Base-by-base conservation (phyloP, 2,797 vertebrate genomes). In the Rallus crepitans region DNA sequence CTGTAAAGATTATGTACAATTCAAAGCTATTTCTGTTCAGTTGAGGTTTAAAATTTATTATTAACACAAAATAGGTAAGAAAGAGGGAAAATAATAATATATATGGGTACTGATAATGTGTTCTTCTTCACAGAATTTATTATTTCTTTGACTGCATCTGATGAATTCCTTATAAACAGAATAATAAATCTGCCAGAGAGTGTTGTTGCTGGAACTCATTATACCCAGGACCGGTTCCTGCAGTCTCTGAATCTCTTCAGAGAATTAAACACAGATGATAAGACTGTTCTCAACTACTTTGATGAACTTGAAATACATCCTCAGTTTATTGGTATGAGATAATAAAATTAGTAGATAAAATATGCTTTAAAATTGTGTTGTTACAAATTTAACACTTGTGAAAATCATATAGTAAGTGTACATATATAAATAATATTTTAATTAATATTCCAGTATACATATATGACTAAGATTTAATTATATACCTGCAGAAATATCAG, bases 131-230 rank as follows among this genome's bases (percentile, higher is more conserved):
- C 96, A 99, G 99, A 99, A 73, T 98, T 98, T 21, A 93, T 99
- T 42, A 96, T 99, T 86, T 97, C 94, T 37, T 98, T 99, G 97
- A 98, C 98, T 1, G 99, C 98, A 9, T 96, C 98, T 0, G 99
- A 99, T 52, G 96, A 96, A 59, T 98, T 99, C 90, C 98, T 99
- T 91, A 99, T 97, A 97, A 98, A 98, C 10, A 98, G 99, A 14
- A 98, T 99, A 93, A 98, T 99, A 71, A 98, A 99, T 87, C 98
- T 99, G 23, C 98, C 99, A 0, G 99, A 99, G 97, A 97, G 64
- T 8, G 3, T 97, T 6, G 98, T 99, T 45, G 97, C 97, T 39
- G 98, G 98, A 60, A 98, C 98, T 33, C 97, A 97, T 89, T 99
- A 99, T 33, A 94, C 97, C 40, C 98, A 98, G 73, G 98, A 99